A percentile compares a stretch with the other conserved stretches of the same genome.
Evolutionary conservation across 2,888 invertebrate species (phyloP).

Genomic region (Leucophenga maculata): DNA sequence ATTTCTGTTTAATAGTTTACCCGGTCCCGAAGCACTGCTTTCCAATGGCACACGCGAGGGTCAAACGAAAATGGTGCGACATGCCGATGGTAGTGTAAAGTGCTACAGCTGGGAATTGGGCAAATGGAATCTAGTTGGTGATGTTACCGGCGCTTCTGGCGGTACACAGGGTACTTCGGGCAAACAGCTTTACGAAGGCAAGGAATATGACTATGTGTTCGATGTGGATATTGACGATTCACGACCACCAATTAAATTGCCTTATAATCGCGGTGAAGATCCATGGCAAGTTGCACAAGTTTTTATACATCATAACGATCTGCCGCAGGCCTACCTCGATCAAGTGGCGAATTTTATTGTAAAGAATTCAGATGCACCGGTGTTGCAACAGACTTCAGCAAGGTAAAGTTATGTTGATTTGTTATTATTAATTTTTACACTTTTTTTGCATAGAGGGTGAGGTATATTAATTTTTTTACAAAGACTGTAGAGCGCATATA

Average conservation of each 20-base stretch:
- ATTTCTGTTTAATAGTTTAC: conserved; percentile 75
- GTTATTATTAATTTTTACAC: neutral
- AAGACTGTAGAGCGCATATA: too few species aligned
- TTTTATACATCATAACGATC: conserved; percentile 87
- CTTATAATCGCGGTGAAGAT: conserved; percentile 91
- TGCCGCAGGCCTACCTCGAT: conserved; percentile 90
- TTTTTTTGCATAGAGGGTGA: neutral
- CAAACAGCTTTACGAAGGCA: conserved; percentile 87
- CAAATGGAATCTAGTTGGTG: conserved; percentile 90
- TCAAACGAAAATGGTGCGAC: conserved; percentile 87
- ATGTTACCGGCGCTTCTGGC: conserved; percentile 86
- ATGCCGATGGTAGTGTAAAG: conserved; percentile 80
- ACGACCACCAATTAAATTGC: conserved; percentile 88
- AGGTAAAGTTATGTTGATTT: conserved; percentile 48
- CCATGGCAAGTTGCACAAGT: conserved; percentile 93
- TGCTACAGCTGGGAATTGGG: conserved; percentile 85
- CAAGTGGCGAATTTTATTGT: conserved; percentile 94
- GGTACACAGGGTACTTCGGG: conserved; percentile 79
- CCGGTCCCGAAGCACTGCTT: conserved; percentile 83
- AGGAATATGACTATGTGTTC: conserved; percentile 96
- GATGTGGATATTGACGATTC: conserved; percentile 96
- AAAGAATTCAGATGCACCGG: conserved; percentile 77
- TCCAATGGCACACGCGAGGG: conserved; percentile 85
- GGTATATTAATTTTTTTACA: too few species aligned
- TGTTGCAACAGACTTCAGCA: conserved; percentile 38